Evolutionary conservation across 2,113 vertebrate genomes (phyloP), one percentile per base, ranked within the genome.

Genomic region (Dissostichus mawsoni): DNA sequence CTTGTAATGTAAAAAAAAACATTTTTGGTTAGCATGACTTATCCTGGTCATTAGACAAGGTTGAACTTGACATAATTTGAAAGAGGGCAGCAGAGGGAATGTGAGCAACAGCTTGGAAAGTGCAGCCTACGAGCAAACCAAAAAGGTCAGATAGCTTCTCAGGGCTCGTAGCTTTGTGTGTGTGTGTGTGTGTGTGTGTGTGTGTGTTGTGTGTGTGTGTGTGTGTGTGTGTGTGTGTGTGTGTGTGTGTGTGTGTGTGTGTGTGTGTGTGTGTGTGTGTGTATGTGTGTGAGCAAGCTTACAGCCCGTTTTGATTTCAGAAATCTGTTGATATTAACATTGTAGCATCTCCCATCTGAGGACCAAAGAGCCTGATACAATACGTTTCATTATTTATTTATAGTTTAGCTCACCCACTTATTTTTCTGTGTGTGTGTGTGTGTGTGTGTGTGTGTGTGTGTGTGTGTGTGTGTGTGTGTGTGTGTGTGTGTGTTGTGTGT

Each of bases 61-160:
- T 16, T 71, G 41, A 70, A 44, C 51, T 58, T 18, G 20, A 52
- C 36, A 36, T 55, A 13, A 63, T 69, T 4, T 69, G 16, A 76
- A 12, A 76, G 14, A 8, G 10, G 23, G 41, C 55, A 29, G 68
- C 10, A n/a, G 74, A 56, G 56, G 36, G 62, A 78, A 59, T 11
- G 45, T 0, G 45, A 47, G 23, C 12, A 2, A 59, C 29, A 59
- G 9, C 33, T 74, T 18, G 62, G 5, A 81, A 55, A 69, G 47
- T 45, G 33, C 29, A 17, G n/a, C 66, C 14, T 44, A 68, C 25
- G 41, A 33, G 16, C 52, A 68, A 53, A 62, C 47, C 55, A 25
- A 55, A 53, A 62, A 62, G 41, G 57, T 63, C 56, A 74, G n/a
- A 44, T 41, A n/a, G 56, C 48, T 16, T 61, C 17, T 1, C 4